Conservation (phyloP, 2,113 vertebrate species). For the Arenaria interpres region DNA sequence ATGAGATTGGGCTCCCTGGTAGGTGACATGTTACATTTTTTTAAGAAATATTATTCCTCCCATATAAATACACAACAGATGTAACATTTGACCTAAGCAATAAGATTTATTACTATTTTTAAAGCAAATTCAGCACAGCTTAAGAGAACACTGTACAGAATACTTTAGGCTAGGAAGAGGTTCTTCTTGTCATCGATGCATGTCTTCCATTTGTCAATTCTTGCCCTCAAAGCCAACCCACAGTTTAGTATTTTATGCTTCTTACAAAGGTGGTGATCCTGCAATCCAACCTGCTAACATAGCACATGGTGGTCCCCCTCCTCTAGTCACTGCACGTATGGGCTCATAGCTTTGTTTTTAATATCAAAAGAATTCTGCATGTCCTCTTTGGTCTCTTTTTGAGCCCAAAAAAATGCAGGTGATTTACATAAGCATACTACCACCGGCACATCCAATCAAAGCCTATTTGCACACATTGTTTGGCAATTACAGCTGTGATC, state of each 20-base stretch:
- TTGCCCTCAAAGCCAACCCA: not conserved
- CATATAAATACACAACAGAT: conserved; percentile 61
- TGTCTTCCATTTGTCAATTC: not conserved
- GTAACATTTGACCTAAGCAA: conserved; percentile 47
- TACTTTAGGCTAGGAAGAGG: not conserved
- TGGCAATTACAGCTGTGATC: conserved; percentile 10
- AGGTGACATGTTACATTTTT: conserved; percentile 34
- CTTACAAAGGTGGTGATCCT: conserved; percentile 15
- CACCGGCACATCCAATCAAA: conserved; percentile 9
- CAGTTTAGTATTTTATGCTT: not conserved
- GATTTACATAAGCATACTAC: not conserved
- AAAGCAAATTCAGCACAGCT: conserved; percentile 48
- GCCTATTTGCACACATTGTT: not conserved
- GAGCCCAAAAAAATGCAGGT: not conserved
- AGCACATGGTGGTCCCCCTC: not conserved
- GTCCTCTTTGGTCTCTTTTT: not conserved
- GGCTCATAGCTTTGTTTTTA: not conserved
- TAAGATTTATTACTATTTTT: conserved; percentile 63
- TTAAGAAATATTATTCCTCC: conserved; percentile 22
- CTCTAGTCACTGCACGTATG: not conserved
- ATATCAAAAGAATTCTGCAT: not conserved
- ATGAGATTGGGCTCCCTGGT: not conserved
- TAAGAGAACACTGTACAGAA: conserved; percentile 23
- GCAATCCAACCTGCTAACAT: not conserved
- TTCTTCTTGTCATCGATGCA: not conserved